These are phyloP conservation scores for Anhinga rufa DNA, from an alignment of 2,113 vertebrate species.

Conservation along the genomic window DNA sequence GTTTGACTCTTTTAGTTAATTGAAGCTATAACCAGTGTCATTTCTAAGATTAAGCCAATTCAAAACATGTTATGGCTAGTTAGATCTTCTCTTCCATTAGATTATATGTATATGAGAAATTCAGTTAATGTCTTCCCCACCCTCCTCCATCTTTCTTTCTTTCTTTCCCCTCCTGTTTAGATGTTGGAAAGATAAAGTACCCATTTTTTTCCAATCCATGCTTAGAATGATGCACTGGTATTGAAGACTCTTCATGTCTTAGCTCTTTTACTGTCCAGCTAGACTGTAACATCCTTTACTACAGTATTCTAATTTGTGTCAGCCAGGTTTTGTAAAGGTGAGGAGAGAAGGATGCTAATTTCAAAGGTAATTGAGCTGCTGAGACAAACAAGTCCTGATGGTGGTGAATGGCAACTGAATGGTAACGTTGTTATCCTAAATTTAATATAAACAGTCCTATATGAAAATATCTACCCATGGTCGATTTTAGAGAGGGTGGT, in stretches of 20 bases:
- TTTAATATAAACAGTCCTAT: background rate
- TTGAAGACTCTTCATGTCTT: background rate
- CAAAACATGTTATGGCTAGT: background rate
- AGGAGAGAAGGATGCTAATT: background rate
- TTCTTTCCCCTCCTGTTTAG: background rate
- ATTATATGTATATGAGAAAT: background rate
- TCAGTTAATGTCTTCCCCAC: background rate
- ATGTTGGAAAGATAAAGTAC: background rate
- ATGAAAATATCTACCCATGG: background rate
- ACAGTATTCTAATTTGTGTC: background rate
- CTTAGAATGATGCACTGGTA: slow-evolving; percentile 1
- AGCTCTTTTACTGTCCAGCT: background rate
- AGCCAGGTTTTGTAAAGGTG: background rate
- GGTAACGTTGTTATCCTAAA: background rate
- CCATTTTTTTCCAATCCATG: background rate
- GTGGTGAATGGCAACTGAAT: background rate
- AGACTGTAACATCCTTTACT: background rate
- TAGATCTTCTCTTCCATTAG: background rate
- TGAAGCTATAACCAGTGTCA: background rate
- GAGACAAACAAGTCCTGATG: background rate
- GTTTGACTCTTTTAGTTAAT: background rate
- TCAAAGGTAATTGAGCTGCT: background rate
- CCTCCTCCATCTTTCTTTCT: background rate
- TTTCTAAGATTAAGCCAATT: background rate
- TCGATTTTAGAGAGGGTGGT: background rate